Evolutionary conservation across 2,797 vertebrate species (phyloP).

Genomic region (Garrulus glandarius): DNA sequence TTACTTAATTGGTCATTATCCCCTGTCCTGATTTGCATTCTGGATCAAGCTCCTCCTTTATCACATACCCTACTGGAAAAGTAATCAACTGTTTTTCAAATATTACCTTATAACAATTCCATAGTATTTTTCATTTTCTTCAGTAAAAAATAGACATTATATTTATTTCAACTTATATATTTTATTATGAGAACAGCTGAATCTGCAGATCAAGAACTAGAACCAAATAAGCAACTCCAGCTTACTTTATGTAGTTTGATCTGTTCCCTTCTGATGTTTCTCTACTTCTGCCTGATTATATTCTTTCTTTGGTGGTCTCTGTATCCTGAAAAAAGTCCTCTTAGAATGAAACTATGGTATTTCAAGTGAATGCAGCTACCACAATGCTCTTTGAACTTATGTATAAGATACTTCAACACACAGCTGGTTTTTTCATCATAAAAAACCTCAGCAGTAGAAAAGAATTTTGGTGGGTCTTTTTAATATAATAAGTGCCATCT

Average conservation of each 20-base stretch:
- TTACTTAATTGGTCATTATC: not conserved
- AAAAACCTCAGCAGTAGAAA: not conserved
- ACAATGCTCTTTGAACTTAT: not conserved
- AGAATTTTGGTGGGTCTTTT: accelerated
- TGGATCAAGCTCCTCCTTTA: not conserved
- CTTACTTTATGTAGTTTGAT: not conserved
- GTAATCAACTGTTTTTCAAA: not conserved
- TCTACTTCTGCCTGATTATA: not conserved
- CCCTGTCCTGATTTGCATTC: not conserved
- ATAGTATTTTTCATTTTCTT: not conserved
- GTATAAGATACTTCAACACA: not conserved
- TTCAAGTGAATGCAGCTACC: not conserved
- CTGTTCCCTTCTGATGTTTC: not conserved
- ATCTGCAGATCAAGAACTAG: not conserved
- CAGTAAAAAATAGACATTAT: not conserved
- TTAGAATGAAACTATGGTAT: not conserved
- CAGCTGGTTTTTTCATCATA: not conserved
- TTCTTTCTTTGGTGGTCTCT: not conserved
- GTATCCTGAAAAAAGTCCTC: not conserved
- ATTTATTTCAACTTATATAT: not conserved
- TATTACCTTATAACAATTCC: not conserved
- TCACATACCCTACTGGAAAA: not conserved
- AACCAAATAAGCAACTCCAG: not conserved
- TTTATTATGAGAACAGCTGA: not conserved
- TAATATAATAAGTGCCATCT: not conserved